Evolutionary conservation across 2,797 vertebrate genomes (phyloP), one percentile per base, ranked within the genome.

Genomic region (Gadopsis marmoratus): DNA sequence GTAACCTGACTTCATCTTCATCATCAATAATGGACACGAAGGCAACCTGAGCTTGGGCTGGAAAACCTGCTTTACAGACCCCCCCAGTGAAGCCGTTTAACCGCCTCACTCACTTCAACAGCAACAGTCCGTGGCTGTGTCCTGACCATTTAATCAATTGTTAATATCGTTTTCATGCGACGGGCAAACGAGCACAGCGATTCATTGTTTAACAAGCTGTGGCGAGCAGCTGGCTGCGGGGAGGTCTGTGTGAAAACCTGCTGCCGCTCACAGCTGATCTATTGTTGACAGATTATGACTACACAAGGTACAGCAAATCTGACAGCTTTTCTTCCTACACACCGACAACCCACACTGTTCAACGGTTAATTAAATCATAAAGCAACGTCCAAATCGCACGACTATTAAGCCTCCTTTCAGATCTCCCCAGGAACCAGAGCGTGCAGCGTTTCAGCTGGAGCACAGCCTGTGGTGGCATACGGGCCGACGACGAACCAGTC

Each of bases 201-300:
- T 7, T 82, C 58, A 53, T 19, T 17, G 48, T 12, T 26, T 8
- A 70, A 76, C 41, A 58, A 43, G 62, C 73, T 47, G 69, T 3
- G 10, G 53, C n/a, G 11, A 48, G 26, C 67, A 63, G 47, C n/a
- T 67, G 72, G 43, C 19, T 62, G 21, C 26, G 16, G 62, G n/a
- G 33, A 56, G 21, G 39, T 64, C 39, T 31, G 31, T 76, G 64
- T 41, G 56, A 71, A 78, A 79, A 68, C 68, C 76, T 80, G 43
- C 67, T 35, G 78, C 64, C 31, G 26, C 54, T 83, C 71, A 69
- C 70, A 79, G 74, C 41, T 69, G 39, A 84, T 43, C 58, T 31
- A 54, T 35, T 76, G 76, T 73, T 54, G 59, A 66, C 56, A 39
- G 37, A 65, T 50, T 16, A 55, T 29, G 58, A 81, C 62, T 26